These are phyloP conservation scores for Limenitis camilla DNA, from an alignment of 2,888 invertebrate species.

Conservation along the genomic window DNA sequence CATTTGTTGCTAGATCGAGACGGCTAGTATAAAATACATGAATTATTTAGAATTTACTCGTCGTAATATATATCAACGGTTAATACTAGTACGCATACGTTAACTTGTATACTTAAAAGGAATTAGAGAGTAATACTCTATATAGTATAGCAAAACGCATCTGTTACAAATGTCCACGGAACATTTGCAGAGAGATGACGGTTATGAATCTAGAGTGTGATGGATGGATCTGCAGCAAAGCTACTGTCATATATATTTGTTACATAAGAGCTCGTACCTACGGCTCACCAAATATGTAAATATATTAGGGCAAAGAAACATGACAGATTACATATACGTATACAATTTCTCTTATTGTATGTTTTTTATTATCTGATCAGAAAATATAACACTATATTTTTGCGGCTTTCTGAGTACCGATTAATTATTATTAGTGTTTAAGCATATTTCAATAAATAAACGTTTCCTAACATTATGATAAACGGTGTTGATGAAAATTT, in stretches of 20 bases:
- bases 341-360: neutral
- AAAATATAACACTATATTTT: no score
- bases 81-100: neutral
- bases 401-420: no score
- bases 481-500: conserved; percentile 5
- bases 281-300: conserved; percentile 16
- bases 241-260: conserved; percentile 31
- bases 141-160: conserved; percentile 39
- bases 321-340: conserved; percentile 8
- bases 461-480: conserved; percentile 1
- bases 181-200: conserved; percentile 53
- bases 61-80: neutral
- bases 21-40: neutral
- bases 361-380: neutral
- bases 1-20: no score
- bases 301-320: conserved; percentile 10
- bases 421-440: conserved; percentile 2
- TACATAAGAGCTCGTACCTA: conserved; percentile 25
- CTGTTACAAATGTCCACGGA: conserved; percentile 48
- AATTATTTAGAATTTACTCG: neutral
- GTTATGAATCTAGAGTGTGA: conserved; percentile 64
- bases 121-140: no score
- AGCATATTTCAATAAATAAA: conserved; percentile 3
- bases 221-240: conserved; percentile 52
- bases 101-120: conserved; percentile 7